Evolutionary conservation across 2,888 invertebrate genomes (phyloP).

Genomic region (Odontocolon sp.): DNA sequence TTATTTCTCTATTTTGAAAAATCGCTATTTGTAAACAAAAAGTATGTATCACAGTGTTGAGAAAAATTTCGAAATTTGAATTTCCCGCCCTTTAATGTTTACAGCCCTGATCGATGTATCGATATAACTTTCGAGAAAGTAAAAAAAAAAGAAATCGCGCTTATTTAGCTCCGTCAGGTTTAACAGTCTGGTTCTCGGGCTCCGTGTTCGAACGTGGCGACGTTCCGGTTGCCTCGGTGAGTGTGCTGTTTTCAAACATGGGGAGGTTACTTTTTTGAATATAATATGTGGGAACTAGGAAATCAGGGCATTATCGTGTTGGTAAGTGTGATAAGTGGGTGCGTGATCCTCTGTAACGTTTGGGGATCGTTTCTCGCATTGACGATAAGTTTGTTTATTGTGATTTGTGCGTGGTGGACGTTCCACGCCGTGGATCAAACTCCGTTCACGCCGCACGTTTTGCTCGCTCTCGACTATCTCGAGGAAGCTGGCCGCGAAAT

Average conservation of each 20-base stretch:
- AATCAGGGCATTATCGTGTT: constrained; percentile 74
- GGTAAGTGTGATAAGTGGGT: constrained; percentile 73
- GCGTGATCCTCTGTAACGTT: constrained; percentile 72
- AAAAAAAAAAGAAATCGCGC: not conserved
- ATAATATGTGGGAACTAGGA: constrained; percentile 79
- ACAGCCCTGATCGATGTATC: constrained; percentile 2
- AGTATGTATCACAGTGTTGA: not conserved
- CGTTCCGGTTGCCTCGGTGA: constrained; percentile 69
- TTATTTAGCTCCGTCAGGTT: too few relatives aligned
- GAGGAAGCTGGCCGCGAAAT: constrained; percentile 61
- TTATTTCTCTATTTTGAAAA: not conserved
- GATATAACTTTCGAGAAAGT: too few relatives aligned
- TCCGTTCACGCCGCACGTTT: constrained; percentile 72
- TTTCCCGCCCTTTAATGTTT: not conserved
- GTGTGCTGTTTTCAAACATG: constrained; percentile 77
- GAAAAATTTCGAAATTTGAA: not conserved
- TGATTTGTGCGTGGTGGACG: constrained; percentile 73
- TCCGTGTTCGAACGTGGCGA: constrained; percentile 60
- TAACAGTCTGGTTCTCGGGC: too few relatives aligned
- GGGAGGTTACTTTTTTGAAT: constrained; percentile 77
- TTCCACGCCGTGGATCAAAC: constrained; percentile 72
- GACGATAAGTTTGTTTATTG: constrained; percentile 70
- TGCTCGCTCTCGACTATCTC: constrained; percentile 63
- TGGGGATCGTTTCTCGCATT: constrained; percentile 74
- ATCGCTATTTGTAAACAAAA: not conserved